Conservation (phyloP, 2,797 vertebrate genomes). For the Eidolon dupreanum region DNA sequence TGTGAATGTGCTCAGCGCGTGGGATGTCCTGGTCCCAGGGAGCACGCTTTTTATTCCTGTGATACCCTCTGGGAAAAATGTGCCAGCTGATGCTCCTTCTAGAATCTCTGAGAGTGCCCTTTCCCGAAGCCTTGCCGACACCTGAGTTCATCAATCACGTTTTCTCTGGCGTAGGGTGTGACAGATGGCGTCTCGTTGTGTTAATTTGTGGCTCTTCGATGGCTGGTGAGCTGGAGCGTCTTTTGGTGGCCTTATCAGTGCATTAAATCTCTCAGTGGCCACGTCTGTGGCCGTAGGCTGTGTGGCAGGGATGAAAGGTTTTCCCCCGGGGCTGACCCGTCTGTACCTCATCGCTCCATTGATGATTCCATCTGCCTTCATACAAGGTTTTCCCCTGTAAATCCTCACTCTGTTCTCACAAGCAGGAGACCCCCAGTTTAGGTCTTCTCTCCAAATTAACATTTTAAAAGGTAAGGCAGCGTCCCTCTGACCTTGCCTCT, state of each 20-base stretch:
- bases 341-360: accelerated
- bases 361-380: accelerated
- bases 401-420: accelerated
- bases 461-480: not conserved
- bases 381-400: not conserved
- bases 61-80: not conserved
- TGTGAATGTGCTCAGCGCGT: not conserved
- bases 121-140: not conserved
- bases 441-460: not conserved
- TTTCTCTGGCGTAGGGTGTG: not conserved
- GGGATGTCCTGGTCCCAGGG: not conserved
- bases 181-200: not conserved
- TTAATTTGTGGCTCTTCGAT: not conserved
- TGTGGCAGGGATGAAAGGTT: accelerated
- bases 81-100: not conserved
- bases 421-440: not conserved
- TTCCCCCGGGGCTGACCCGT: accelerated
- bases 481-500: not conserved
- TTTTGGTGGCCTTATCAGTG: not conserved
- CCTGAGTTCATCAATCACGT: not conserved
- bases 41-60: not conserved
- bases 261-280: not conserved
- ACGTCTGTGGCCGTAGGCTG: accelerated
- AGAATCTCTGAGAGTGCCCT: not conserved
- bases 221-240: not conserved